Evolutionary conservation across 1,140 invertebrate genomes (phyloP).

Genomic region (Anthonomus grandis): DNA sequence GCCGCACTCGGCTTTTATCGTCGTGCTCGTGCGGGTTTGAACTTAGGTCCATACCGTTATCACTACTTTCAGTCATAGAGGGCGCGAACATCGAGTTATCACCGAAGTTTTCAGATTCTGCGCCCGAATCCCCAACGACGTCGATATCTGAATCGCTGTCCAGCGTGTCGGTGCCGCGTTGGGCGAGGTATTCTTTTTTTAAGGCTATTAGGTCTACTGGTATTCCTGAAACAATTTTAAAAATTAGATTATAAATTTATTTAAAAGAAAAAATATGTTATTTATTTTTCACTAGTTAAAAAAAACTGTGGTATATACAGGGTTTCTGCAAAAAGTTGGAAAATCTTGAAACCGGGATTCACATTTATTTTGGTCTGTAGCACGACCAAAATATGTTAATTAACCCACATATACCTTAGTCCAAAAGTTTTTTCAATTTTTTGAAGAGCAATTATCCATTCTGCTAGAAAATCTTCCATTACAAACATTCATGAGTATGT

Average conservation of each 20-base stretch:
- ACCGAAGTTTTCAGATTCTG: slow-evolving; percentile 55
- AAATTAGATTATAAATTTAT: neutral
- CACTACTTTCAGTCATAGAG: slow-evolving; percentile 42
- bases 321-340: too few relatives aligned
- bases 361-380: too few relatives aligned
- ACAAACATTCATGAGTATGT: too few relatives aligned
- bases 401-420: too few relatives aligned
- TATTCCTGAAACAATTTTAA: slow-evolving; percentile 50
- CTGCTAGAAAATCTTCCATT: too few relatives aligned
- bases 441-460: too few relatives aligned
- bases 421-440: too few relatives aligned
- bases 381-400: too few relatives aligned
- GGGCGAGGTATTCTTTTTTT: slow-evolving; percentile 74
- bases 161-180: slow-evolving; percentile 60
- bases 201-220: slow-evolving; percentile 82
- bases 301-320: too few relatives aligned
- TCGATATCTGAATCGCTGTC: slow-evolving; percentile 63
- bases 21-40: slow-evolving; percentile 50
- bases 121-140: slow-evolving; percentile 69
- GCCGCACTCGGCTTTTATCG: slow-evolving; percentile 56
- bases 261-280: slow-evolving; percentile 1
- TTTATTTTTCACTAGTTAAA: too few relatives aligned
- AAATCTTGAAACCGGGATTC: too few relatives aligned
- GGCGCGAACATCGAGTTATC: slow-evolving; percentile 43
- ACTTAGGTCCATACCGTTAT: slow-evolving; percentile 44